Conservation (phyloP, 2,888 invertebrate species). For the Seira ritae region DNA sequence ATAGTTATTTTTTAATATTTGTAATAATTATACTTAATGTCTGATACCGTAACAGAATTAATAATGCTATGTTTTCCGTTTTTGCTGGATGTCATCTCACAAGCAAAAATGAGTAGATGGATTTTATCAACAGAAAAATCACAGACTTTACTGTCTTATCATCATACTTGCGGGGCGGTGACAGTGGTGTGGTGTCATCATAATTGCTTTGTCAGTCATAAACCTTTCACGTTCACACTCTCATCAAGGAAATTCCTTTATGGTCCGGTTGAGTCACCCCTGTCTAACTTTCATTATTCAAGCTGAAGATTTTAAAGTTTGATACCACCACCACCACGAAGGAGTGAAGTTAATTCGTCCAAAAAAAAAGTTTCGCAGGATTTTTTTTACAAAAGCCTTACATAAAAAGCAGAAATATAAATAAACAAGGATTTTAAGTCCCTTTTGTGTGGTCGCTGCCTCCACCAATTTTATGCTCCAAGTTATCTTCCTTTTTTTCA, state of each 20-base stretch:
- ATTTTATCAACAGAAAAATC: no score
- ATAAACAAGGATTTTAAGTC: neutral
- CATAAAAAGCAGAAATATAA: neutral
- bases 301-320: neutral
- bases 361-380: no score
- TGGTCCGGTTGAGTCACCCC: conserved; percentile 1
- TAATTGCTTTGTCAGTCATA: conserved; percentile 1
- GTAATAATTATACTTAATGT: no score
- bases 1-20: no score
- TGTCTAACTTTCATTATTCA: neutral
- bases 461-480: neutral
- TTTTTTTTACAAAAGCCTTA: neutral
- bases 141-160: no score
- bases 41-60: no score
- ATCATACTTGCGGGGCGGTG: neutral
- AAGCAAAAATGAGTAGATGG: no score
- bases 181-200: neutral
- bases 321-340: no score
- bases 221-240: neutral
- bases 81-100: no score
- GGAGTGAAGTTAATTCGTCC: no score
- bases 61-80: no score
- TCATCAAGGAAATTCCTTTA: conserved; percentile 9
- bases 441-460: neutral
- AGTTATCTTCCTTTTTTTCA: neutral